These are phyloP conservation scores for Drosophila watanabei DNA, from an alignment of 1,140 invertebrate genomes.

Conservation along the genomic window DNA sequence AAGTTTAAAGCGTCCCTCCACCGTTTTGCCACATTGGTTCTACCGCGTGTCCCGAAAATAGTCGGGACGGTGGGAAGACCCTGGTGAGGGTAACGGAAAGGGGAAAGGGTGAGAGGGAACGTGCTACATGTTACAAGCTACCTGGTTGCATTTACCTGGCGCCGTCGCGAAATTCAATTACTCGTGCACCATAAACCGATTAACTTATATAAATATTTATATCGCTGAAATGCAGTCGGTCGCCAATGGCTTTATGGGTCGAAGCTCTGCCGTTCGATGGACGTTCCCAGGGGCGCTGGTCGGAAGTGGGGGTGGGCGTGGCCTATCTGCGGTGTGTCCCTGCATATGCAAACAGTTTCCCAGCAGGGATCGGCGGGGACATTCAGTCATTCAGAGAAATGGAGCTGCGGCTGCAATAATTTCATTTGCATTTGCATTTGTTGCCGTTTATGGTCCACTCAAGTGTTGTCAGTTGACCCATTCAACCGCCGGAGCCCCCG, in stretches of 20 bases:
- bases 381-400: constrained; percentile 34
- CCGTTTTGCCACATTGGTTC: constrained; percentile 20
- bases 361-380: not conserved
- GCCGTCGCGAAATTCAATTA: constrained; percentile 75
- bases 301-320: constrained; percentile 30
- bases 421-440: constrained; percentile 80
- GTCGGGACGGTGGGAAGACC: not conserved
- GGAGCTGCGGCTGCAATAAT: constrained; percentile 67
- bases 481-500: constrained; percentile 7
- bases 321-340: constrained; percentile 48
- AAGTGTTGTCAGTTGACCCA: constrained; percentile 69
- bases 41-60: constrained; percentile 10
- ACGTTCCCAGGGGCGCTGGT: constrained; percentile 2
- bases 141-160: constrained; percentile 54
- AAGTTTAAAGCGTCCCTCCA: constrained; percentile 31
- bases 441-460: constrained; percentile 81
- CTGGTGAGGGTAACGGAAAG: not conserved
- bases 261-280: constrained; percentile 15
- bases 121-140: constrained; percentile 30
- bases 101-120: not conserved
- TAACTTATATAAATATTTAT: constrained; percentile 84
- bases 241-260: constrained; percentile 58
- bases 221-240: constrained; percentile 73
- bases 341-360: constrained; percentile 80
- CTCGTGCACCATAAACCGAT: constrained; percentile 82